Evolutionary conservation across 2,888 invertebrate species (phyloP), one percentile per base, ranked within the genome.

Genomic region (Epiblema foenella): DNA sequence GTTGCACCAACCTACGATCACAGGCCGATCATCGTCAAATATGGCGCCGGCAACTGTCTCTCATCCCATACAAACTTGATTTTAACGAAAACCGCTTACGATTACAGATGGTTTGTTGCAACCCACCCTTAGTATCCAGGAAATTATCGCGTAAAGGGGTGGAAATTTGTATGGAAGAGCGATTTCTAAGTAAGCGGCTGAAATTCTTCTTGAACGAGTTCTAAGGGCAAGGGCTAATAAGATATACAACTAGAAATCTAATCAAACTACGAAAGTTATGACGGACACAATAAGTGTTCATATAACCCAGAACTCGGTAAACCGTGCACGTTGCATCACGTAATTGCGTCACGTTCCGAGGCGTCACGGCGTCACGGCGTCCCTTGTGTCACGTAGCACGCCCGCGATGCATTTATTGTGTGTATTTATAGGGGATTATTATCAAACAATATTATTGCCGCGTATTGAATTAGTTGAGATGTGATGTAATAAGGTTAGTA

Each of bases 321-420:
- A 57, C 33, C 17, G 33, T 10, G 37, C 33, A 29, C 56, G 29
- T 33, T 37, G 37, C 33, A 37, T 57, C 57, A 37, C 57, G 57
- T 57, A 57, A 57, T 57, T 9, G 33, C 17, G 37, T 57, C 57
- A 57, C 57, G 57, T 57, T 3, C 17, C 17, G 8, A 9, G 37
- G 37, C 57, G 57, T 33, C 56, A 56, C 33, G 29, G 15, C n/a
- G 11, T 4, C 24, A 51, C n/a, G 18, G 18, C 18, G 24, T 56
- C 24, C 33, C n/a, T 33, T n/a, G 33, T 29, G 56, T 56, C 57
- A 57, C 57, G 57, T 37, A 33, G n/a, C 37, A 9, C n/a, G 37
- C 33, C n/a, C 10, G 15, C 11, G 29, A 57, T 57, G 37, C 57
- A 37, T 57, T 57, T 33, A 56, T 56, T 56, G 33, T 11, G 3